Conservation (phyloP, 1,140 invertebrate genomes). For the Camponotus pennsylvanicus region DNA sequence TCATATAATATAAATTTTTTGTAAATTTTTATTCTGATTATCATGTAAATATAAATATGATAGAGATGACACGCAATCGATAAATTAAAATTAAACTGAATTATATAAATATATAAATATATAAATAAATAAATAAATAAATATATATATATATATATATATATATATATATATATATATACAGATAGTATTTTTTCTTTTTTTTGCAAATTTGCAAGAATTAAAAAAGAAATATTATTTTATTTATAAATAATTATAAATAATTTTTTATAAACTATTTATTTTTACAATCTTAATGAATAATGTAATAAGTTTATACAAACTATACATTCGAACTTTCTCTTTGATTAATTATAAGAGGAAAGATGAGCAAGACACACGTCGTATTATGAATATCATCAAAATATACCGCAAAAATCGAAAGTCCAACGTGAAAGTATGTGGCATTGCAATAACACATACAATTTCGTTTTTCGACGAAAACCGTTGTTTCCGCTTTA, state of each 20-base stretch:
- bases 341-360: not conserved
- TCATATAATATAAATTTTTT: not conserved
- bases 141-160: too few species aligned
- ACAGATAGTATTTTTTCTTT: not conserved
- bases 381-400: not conserved
- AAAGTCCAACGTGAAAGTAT: constrained; percentile 14
- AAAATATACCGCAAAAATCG: constrained; percentile 9
- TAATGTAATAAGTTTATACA: not conserved
- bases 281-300: not conserved
- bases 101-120: too few species aligned
- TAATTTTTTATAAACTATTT: too few species aligned
- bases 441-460: not conserved
- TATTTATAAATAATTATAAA: not conserved
- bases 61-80: not conserved
- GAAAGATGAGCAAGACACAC: not conserved
- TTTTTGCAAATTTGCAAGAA: not conserved
- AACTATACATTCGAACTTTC: not conserved
- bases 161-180: too few species aligned
- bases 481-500: not conserved
- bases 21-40: not conserved
- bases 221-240: not conserved
- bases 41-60: not conserved
- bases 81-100: too few species aligned
- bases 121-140: too few species aligned
- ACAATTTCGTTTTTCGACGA: constrained; percentile 11